phyloP scores from a whole-genome alignment of 2,888 invertebrate genomes.

The Onthophagus sagittarius region DNA sequence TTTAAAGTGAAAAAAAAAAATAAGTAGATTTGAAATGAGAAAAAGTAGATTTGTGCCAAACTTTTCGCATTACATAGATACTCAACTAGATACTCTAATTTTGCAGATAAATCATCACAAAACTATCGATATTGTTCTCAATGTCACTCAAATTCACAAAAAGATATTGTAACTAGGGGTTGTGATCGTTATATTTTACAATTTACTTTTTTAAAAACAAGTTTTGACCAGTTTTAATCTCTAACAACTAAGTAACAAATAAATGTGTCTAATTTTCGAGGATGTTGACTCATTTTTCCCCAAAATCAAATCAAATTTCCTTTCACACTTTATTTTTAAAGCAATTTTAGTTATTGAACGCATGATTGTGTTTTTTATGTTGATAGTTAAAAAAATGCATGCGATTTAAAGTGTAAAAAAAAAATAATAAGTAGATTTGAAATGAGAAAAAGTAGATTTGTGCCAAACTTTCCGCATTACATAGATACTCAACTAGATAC shows the following conservation, averaged over 20 bases:
- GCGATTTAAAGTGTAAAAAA: neutral
- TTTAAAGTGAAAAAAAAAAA: neutral
- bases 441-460: neutral
- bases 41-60: neutral
- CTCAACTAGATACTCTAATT: neutral
- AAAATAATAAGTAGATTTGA: neutral
- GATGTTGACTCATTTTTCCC: no score
- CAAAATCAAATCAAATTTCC: no score
- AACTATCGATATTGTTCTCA: no score
- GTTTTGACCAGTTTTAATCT: neutral
- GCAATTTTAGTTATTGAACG: neutral
- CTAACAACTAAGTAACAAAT: neutral
- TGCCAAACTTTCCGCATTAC: neutral
- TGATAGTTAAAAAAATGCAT: neutral
- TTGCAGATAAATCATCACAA: neutral
- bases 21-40: neutral
- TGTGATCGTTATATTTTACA: neutral
- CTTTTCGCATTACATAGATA: neutral
- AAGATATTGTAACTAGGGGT: no score
- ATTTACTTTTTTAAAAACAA: neutral
- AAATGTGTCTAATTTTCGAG: neutral
- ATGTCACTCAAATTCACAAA: no score
- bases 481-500: neutral
- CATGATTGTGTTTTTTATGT: neutral
- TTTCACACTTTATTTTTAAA: no score